phyloP scores from a whole-genome alignment of 1,140 invertebrate genomes.

The Lepidurus couesii region DNA sequence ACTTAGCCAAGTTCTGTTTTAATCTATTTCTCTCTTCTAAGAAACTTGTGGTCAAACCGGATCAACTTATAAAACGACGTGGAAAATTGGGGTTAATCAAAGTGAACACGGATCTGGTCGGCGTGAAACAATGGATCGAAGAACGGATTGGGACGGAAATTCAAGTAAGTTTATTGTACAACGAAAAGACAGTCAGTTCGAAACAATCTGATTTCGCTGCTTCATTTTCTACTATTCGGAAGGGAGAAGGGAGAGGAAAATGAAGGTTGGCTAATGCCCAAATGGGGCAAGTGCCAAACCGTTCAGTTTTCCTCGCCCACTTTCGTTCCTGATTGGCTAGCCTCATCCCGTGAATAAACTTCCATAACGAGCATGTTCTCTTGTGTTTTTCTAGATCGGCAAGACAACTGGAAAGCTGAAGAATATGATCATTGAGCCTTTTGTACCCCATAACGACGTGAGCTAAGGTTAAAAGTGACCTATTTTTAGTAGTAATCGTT shows the following conservation, averaged over 20 bases:
- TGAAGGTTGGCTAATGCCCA: background rate
- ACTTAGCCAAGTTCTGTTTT: background rate
- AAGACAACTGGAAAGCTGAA: slow-evolving; percentile 78
- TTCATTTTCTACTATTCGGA: too few relatives aligned
- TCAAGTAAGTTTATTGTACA: slow-evolving; percentile 48
- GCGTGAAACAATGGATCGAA: slow-evolving; percentile 79
- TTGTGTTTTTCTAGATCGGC: slow-evolving; percentile 57
- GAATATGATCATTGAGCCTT: slow-evolving; percentile 96
- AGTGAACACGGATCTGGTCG: slow-evolving; percentile 74
- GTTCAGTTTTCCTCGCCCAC: background rate
- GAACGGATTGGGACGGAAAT: slow-evolving; percentile 82
- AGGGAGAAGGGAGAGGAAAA: background rate
- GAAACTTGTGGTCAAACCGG: slow-evolving; percentile 94
- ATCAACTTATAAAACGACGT: slow-evolving; percentile 95
- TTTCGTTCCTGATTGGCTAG: background rate
- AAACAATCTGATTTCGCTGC: too few relatives aligned
- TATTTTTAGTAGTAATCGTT: background rate
- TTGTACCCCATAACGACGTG: slow-evolving; percentile 81
- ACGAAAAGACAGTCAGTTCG: background rate
- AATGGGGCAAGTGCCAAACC: background rate
- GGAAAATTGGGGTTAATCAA: slow-evolving; percentile 96
- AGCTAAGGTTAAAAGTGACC: slow-evolving; percentile 39
- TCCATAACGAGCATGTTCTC: background rate
- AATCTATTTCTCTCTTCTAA: slow-evolving; percentile 43
- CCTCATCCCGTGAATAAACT: background rate